Evolutionary conservation across 2,797 vertebrate species (phyloP).

Genomic region (Schizothorax lantsangensis): DNA sequence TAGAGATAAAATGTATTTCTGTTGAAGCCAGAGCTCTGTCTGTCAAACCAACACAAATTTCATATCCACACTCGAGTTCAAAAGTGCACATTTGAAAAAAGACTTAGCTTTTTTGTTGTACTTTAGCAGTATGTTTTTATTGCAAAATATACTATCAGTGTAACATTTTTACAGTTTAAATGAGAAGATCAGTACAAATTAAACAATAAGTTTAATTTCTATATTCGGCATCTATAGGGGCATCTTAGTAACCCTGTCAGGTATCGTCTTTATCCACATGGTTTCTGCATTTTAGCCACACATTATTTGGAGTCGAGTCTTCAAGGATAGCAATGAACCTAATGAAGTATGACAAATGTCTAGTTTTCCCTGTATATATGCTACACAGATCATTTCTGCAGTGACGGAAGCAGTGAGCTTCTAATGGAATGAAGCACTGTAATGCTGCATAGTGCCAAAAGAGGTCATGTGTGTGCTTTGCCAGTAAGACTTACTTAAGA

Average conservation of each 20-base stretch:
- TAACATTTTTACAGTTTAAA: not conserved
- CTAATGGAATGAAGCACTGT: slow-evolving; percentile 65
- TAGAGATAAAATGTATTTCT: slow-evolving; percentile 41
- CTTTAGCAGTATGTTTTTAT: not conserved
- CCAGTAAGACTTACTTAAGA: slow-evolving; percentile 64
- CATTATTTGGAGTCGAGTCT: slow-evolving; percentile 39
- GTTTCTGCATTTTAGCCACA: slow-evolving; percentile 37
- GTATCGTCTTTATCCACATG: slow-evolving; percentile 23
- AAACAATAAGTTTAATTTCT: not conserved
- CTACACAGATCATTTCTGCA: slow-evolving; percentile 14
- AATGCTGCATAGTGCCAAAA: slow-evolving; percentile 80
- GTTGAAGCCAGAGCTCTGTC: slow-evolving; percentile 17
- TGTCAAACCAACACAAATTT: slow-evolving; percentile 15
- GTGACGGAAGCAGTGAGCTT: slow-evolving; percentile 46
- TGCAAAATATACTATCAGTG: not conserved
- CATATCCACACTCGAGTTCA: not conserved
- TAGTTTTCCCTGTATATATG: slow-evolving; percentile 4
- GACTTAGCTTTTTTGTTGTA: not conserved
- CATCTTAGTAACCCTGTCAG: not conserved
- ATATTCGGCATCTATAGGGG: not conserved
- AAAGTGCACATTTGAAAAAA: not conserved
- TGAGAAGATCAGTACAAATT: not conserved
- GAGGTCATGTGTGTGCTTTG: slow-evolving; percentile 82
- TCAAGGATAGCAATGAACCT: slow-evolving; percentile 36
- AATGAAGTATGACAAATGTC: slow-evolving; percentile 14